Base-by-base conservation (phyloP, 1,140 invertebrate genomes). In the Lutraria rhynchaena region DNA sequence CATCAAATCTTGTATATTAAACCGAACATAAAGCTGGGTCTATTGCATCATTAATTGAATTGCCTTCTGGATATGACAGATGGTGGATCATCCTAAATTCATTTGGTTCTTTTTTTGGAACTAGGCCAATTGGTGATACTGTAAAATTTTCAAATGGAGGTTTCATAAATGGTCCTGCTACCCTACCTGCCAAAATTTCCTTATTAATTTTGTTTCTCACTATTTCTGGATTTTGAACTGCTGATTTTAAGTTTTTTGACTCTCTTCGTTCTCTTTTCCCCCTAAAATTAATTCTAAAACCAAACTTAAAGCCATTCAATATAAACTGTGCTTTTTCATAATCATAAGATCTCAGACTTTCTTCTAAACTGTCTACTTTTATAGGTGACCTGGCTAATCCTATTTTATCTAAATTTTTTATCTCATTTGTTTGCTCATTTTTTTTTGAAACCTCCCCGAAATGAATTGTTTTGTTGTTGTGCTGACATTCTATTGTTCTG, bases 21-120 rank as follows among this genome's bases (percentile, higher is more conserved):
- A 86, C 57, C 15, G 70, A 82, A 41, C 49, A 80, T 27, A 67
- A 24, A 0, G 75, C 67, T n/a, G 84, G 82, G 17, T 77, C 67
- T 19, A 70, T n/a, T n/a, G n/a, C n/a, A n/a, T n/a, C n/a, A n/a
- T n/a, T n/a, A n/a, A n/a, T n/a, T n/a, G n/a, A n/a, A n/a, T n/a
- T n/a, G n/a, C n/a, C n/a, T n/a, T n/a, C n/a, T n/a, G n/a, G n/a
- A n/a, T n/a, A n/a, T n/a, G n/a, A n/a, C n/a, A n/a, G n/a, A n/a
- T n/a, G n/a, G n/a, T n/a, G n/a, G n/a, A n/a, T n/a, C n/a, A n/a
- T n/a, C n/a, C n/a, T n/a, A n/a, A n/a, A n/a, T n/a, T n/a, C n/a
- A n/a, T n/a, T n/a, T n/a, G n/a, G n/a, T n/a, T n/a, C n/a, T n/a
- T n/a, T n/a, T n/a, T n/a, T n/a, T n/a, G n/a, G n/a, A n/a, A n/a